Percentiles rank a stretch among this genome's conserved stretches.
These are phyloP conservation scores for Acanthosepion esculentum DNA, from an alignment of 2,888 invertebrate species.

Conservation along the genomic window DNA sequence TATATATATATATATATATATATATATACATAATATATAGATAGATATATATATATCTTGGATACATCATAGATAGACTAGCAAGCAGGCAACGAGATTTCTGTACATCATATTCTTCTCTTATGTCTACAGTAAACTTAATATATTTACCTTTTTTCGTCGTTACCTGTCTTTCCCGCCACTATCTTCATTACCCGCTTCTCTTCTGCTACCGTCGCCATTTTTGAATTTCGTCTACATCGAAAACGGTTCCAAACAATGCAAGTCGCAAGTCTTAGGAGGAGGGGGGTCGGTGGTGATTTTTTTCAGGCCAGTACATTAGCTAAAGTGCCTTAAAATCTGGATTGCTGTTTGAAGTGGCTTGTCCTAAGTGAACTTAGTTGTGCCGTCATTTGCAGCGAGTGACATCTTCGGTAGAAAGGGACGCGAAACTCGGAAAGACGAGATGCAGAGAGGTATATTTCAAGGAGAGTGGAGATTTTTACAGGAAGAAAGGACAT, in stretches of 20 bases:
- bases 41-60: too few species aligned
- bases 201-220: constrained; percentile 8
- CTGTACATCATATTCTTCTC: constrained; percentile 1
- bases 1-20: too few species aligned
- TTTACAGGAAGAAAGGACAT: not conserved
- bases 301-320: constrained; percentile 8
- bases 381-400: not conserved
- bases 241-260: constrained; percentile 33
- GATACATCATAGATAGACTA: not conserved
- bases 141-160: not conserved
- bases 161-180: not conserved
- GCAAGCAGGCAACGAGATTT: not conserved
- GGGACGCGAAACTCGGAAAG: not conserved
- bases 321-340: constrained; percentile 33
- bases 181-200: not conserved
- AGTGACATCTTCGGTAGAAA: constrained; percentile 18
- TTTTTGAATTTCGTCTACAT: not conserved
- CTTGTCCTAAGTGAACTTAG: constrained; percentile 10
- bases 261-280: not conserved
- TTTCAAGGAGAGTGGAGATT: not conserved
- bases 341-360: constrained; percentile 22
- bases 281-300: not conserved
- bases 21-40: too few species aligned
- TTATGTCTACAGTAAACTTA: not conserved
- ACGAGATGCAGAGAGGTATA: not conserved